These are phyloP conservation scores for Hypolimnas misippus DNA, from an alignment of 2,888 invertebrate genomes.

Conservation along the genomic window DNA sequence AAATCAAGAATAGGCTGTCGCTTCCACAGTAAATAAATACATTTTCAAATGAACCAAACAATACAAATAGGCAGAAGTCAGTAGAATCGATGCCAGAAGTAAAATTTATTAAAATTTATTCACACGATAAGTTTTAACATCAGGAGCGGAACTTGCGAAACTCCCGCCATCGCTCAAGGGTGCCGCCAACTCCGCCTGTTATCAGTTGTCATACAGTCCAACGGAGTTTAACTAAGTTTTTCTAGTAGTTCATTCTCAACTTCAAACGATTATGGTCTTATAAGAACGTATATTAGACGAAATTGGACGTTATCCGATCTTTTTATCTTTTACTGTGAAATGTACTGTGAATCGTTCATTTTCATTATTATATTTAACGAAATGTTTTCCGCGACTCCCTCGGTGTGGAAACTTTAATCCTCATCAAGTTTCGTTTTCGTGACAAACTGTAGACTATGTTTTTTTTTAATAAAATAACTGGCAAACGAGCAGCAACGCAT, in stretches of 20 bases:
- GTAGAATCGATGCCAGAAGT: neutral
- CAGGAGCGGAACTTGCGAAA: conserved; percentile 44
- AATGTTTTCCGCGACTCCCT: too few species aligned
- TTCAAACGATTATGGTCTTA: conserved; percentile 44
- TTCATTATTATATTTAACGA: conserved; percentile 18
- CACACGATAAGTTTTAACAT: conserved; percentile 34
- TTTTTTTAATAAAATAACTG: too few species aligned
- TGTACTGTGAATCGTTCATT: conserved; percentile 13
- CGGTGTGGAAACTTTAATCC: too few species aligned
- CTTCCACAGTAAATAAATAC: too few species aligned
- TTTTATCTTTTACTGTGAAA: conserved; percentile 14
- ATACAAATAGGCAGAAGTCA: conserved; percentile 54
- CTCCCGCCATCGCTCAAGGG: conserved; percentile 58
- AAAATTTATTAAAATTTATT: conserved; percentile 14
- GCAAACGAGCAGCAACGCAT: too few species aligned
- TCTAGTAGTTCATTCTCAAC: conserved; percentile 52
- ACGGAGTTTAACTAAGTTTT: conserved; percentile 67
- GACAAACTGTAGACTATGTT: too few species aligned
- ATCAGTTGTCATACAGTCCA: conserved; percentile 77
- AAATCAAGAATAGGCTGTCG: too few species aligned
- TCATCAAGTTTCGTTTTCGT: too few species aligned
- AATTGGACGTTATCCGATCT: conserved; percentile 39
- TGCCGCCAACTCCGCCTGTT: conserved; percentile 58
- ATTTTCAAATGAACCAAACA: too few species aligned
- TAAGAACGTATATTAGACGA: conserved; percentile 43